phyloP scores from a whole-genome alignment of 1,140 invertebrate species.

The Hypsibius dujardini region DNA sequence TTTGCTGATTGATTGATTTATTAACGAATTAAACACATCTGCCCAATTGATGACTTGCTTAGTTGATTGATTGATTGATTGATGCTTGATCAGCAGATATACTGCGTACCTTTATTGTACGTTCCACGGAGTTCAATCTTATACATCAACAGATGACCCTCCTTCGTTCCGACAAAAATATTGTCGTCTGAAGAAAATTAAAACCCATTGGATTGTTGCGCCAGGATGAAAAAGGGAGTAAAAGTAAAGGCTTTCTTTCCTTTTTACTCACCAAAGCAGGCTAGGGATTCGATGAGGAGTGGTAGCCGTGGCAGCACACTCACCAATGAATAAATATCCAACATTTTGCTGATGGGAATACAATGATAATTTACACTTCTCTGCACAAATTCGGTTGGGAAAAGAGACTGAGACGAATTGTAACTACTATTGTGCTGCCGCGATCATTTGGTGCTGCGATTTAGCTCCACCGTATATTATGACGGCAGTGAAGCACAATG shows the following conservation, averaged over 20 bases:
- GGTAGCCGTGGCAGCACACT: constrained; percentile 37
- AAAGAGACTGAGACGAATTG: too few relatives aligned
- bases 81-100: too few relatives aligned
- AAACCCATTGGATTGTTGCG: constrained; percentile 19
- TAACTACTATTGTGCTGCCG: too few relatives aligned
- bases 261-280: constrained; percentile 57
- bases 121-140: constrained; percentile 30
- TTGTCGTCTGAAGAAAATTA: constrained; percentile 52
- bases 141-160: constrained; percentile 80
- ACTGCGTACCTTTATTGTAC: constrained; percentile 18
- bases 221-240: constrained; percentile 17
- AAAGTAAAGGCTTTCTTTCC: constrained; percentile 18
- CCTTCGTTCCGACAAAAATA: constrained; percentile 71
- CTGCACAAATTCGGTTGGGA: too few relatives aligned
- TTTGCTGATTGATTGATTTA: too few relatives aligned
- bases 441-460: too few relatives aligned
- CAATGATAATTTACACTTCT: too few relatives aligned
- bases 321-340: neutral
- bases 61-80: too few relatives aligned
- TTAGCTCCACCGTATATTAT: too few relatives aligned
- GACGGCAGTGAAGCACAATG: too few relatives aligned
- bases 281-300: constrained; percentile 71
- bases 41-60: constrained; percentile 15
- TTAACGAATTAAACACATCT: constrained; percentile 25
- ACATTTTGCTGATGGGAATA: constrained; percentile 2